These are phyloP conservation scores for Vultur gryphus DNA, from an alignment of 2,797 vertebrate genomes.

Conservation along the genomic window DNA sequence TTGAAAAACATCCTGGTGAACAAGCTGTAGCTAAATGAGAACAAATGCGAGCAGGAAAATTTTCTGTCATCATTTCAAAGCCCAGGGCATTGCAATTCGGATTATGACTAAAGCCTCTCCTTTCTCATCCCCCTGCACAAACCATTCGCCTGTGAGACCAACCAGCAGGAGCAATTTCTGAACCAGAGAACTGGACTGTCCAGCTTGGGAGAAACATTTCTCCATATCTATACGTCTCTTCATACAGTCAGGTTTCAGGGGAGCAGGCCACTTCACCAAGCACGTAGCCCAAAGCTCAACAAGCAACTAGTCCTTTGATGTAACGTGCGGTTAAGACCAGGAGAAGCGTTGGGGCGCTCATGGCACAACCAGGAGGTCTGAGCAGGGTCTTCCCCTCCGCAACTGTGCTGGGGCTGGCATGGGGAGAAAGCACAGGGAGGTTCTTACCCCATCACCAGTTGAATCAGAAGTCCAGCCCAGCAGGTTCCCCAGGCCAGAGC, in stretches of 20 bases:
- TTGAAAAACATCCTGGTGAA: slow-evolving; percentile 58
- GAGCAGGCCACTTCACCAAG: neutral
- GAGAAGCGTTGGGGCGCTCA: neutral
- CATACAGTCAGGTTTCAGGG: rapidly evolving
- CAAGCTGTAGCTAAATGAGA: slow-evolving; percentile 30
- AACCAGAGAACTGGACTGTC: neutral
- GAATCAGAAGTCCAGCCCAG: neutral
- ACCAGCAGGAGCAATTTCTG: neutral
- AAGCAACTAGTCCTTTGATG: neutral
- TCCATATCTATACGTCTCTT: rapidly evolving
- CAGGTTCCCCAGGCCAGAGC: neutral
- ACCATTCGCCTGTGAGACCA: neutral
- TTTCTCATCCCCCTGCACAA: neutral
- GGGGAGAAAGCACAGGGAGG: neutral
- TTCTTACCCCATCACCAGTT: neutral
- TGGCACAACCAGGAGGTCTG: neutral
- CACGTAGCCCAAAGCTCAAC: neutral
- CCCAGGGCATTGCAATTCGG: neutral
- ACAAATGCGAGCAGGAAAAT: slow-evolving; percentile 17
- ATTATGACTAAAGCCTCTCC: neutral
- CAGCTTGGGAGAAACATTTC: neutral
- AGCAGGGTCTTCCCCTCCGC: neutral
- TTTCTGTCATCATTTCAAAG: slow-evolving; percentile 31
- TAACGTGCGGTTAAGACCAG: rapidly evolving
- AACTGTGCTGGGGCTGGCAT: neutral